Evolutionary conservation across 1,140 invertebrate genomes (phyloP), one percentile per base, ranked within the genome.

Genomic region (Samia ricini): DNA sequence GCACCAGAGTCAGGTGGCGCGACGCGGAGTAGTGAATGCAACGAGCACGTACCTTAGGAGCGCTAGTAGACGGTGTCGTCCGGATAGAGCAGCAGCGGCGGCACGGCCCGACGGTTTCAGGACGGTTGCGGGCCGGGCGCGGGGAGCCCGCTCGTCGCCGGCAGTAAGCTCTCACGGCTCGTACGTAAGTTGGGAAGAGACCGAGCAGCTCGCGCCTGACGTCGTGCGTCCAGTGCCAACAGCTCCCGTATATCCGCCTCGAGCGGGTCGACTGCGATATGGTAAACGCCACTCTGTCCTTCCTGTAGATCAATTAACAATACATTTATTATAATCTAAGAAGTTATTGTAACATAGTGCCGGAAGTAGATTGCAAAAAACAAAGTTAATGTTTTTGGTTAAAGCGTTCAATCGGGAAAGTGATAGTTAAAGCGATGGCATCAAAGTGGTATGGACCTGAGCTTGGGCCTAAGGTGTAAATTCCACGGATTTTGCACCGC

Each of bases 121-220:
- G 60, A 33, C 36, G 36, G 49, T 51, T 21, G 61, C 54, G 60
- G 48, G 50, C 22, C 63, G 60, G 63, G 29, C 21, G 64, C 60
- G 61, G 55, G 55, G 29, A 56, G 29, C 63, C 26, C 71, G 63
- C 56, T 51, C 24, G 60, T 57, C 12, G 64, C 18, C 12, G 77
- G 94, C 59, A 93, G 92, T 66, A 94, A 88, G 73, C 90, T 92
- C 81, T 94, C 93, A 81, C 92, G 92, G 79, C 91, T 92, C 69
- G 93, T 92, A 86, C 92, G 93, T 80, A 94, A 88, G 89, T 94
- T 94, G 83, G 93, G 93, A 86, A 94, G 89, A 71, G 93, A 94
- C 63, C 87, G 83, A 1, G 91, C 90, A 64, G 91, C 91, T 52
- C 92, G 79, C 60, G 91, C 87, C 72, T 90, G 91, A 22, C 92